Percentiles rank a stretch among this genome's conserved stretches.
Conservation (phyloP, 2,888 invertebrate species). For the Plagodis dolabraria region DNA sequence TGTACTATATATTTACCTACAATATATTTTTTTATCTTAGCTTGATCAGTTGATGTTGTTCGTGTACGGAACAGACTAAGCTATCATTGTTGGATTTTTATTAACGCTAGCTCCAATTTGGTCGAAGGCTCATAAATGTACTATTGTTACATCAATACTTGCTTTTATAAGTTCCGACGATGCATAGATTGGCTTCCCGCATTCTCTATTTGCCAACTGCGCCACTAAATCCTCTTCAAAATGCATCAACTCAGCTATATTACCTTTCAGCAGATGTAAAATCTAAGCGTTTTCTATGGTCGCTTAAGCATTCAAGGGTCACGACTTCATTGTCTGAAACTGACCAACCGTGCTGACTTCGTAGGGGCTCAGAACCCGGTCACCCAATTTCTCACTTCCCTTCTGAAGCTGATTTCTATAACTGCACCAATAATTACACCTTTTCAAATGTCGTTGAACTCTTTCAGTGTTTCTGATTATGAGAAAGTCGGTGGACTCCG, state of each 20-base stretch:
- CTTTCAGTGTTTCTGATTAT: conserved; percentile 63
- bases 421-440: conserved; percentile 74
- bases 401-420: conserved; percentile 49
- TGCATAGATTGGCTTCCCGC: conserved; percentile 37
- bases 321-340: conserved; percentile 74
- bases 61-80: conserved; percentile 23
- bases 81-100: conserved; percentile 23
- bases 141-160: not conserved
- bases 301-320: conserved; percentile 62
- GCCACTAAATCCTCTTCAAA: conserved; percentile 33
- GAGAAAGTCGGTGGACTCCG: conserved; percentile 70
- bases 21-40: conserved; percentile 28
- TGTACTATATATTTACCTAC: no score
- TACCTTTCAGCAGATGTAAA: conserved; percentile 62
- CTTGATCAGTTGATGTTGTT: conserved; percentile 25
- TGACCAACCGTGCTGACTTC: conserved; percentile 75
- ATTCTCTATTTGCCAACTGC: conserved; percentile 47
- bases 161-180: not conserved
- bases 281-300: conserved; percentile 58
- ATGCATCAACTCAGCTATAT: conserved; percentile 25
- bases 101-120: conserved; percentile 20
- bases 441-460: conserved; percentile 77
- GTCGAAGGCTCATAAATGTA: conserved; percentile 8
- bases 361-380: conserved; percentile 76
- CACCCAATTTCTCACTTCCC: conserved; percentile 77